Evolutionary conservation across 2,113 vertebrate species (phyloP).

Genomic region (Calidris pygmaea): DNA sequence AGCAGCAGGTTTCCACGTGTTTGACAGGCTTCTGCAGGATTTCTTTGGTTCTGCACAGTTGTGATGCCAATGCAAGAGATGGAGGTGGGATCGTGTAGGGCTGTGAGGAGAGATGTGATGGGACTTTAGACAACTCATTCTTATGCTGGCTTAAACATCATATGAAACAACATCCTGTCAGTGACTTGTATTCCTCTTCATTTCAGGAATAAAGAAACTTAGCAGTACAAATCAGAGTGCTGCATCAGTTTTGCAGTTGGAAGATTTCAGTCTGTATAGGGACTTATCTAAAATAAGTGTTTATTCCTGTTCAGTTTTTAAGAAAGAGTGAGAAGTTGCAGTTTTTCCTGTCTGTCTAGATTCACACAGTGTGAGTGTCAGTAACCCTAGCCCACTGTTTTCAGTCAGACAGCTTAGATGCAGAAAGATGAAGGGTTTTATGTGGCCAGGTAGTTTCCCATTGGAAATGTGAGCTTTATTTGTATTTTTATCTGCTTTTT

Average conservation of each 20-base stretch:
- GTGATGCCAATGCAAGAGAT: not conserved
- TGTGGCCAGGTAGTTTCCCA: not conserved
- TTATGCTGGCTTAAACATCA: not conserved
- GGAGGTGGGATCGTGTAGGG: not conserved
- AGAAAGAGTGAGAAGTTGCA: not conserved
- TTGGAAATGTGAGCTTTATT: not conserved
- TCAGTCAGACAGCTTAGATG: not conserved
- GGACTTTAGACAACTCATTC: not conserved
- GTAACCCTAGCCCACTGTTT: not conserved
- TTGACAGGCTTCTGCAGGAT: not conserved
- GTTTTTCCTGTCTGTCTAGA: not conserved
- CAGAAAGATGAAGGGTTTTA: not conserved
- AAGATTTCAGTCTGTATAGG: not conserved
- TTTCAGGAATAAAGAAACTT: slow-evolving; percentile 6
- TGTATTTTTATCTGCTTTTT: slow-evolving; percentile 16
- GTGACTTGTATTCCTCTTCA: not conserved
- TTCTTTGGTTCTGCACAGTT: not conserved
- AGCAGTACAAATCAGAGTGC: not conserved
- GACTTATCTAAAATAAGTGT: not conserved
- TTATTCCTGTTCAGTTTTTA: not conserved
- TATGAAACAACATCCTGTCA: not conserved
- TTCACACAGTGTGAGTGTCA: not conserved
- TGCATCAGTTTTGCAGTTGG: not conserved
- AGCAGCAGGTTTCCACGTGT: not conserved
- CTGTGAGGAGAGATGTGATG: not conserved